Percentiles rank a stretch among this genome's conserved stretches.
phyloP scores from a whole-genome alignment of 2,797 vertebrate species.

The Cynodonichthys magdalenae region DNA sequence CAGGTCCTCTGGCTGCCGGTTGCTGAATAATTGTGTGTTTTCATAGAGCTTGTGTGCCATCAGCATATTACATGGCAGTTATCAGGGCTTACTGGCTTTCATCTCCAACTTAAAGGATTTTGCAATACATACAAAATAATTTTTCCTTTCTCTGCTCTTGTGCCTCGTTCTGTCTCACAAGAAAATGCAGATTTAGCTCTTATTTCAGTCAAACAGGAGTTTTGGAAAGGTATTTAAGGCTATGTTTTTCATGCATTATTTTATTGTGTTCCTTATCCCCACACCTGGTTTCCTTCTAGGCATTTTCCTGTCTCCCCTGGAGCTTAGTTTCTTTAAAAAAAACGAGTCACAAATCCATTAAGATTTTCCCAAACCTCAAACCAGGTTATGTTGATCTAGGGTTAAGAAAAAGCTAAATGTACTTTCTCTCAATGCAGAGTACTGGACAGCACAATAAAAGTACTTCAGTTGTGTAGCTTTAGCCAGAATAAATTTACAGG shows the following conservation, averaged over 20 bases:
- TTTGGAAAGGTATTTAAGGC: constrained; percentile 35
- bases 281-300: constrained; percentile 40
- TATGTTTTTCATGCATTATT: constrained; percentile 36
- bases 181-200: constrained; percentile 46
- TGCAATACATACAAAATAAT: constrained; percentile 56
- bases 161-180: constrained; percentile 37
- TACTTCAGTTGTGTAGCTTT: constrained; percentile 1
- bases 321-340: constrained; percentile 29
- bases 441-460: constrained; percentile 31
- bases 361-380: constrained; percentile 64
- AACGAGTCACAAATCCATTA: constrained; percentile 65
- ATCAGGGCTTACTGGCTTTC: constrained; percentile 65
- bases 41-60: constrained; percentile 52
- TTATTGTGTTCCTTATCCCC: constrained; percentile 32
- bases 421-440: constrained; percentile 27
- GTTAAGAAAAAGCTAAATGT: constrained; percentile 43
- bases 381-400: constrained; percentile 69
- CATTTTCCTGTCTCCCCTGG: constrained; percentile 22
- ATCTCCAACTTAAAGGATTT: constrained; percentile 70
- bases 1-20: constrained; percentile 41
- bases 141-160: constrained; percentile 43
- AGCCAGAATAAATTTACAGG: background rate
- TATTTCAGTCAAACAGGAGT: constrained; percentile 39
- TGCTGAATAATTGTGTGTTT: constrained; percentile 52
- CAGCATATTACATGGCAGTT: constrained; percentile 56